Evolutionary conservation across 2,797 vertebrate genomes (phyloP), one percentile per base, ranked within the genome.

Genomic region (Buceros bicornis): DNA sequence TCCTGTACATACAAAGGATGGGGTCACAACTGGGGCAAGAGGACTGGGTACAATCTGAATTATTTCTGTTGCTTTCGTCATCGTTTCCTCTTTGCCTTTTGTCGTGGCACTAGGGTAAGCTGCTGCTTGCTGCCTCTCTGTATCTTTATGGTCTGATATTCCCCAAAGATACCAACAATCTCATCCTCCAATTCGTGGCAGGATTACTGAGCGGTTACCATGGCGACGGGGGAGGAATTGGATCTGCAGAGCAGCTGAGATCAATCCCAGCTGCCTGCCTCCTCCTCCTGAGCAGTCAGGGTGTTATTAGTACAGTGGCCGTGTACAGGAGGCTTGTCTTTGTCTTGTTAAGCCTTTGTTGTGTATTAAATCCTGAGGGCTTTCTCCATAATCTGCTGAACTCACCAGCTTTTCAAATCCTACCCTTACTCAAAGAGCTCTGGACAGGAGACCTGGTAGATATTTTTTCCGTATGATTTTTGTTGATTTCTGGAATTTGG

Each of bases 191-290:
- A 58, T 97, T 97, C 97, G 79, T 95, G 84, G 93, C 82, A 90
- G 97, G 98, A 98, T 98, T 97, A 94, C 94, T 94, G 79, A 81
- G 89, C 0, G 1, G 93, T 98, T 91, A 11, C 97, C 97, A 97
- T 97, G 97, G 94, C n/a, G 78, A 97, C 48, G 25, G 74, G 81
- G 93, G 57, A 83, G 31, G 61, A 89, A 82, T 74, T 71, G 90
- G 82, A 71, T 83, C 86, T 50, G 89, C 87, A 90, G 82, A 78
- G 58, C 72, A 62, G 90, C 91, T 89, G 73, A 65, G 95, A 97
- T 97, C 94, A 79, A 71, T 74, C 93, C 82, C 82, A 92, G 81
- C 89, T 82, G 88, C 94, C 89, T 69, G 65, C 80, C 77, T 94
- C 61, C 73, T 79, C 65, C 83, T 94, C 64, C 89, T 45, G 92